Evolutionary conservation across 2,797 vertebrate species (phyloP).

Genomic region (Smutsia temminckii): DNA sequence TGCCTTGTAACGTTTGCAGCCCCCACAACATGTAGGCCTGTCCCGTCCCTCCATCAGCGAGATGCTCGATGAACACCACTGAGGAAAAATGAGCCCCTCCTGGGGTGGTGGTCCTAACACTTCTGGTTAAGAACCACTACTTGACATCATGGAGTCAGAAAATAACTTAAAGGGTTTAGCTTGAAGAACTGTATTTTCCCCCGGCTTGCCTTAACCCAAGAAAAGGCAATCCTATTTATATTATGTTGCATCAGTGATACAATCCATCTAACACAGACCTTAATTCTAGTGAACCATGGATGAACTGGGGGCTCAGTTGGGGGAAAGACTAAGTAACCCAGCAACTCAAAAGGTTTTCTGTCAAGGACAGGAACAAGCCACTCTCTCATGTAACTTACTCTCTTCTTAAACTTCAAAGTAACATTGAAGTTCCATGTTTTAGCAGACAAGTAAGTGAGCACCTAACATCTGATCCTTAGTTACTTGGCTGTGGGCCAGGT

Average conservation of each 20-base stretch:
- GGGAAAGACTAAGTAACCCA: not conserved
- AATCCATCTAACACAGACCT: not conserved
- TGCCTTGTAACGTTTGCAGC: fast-evolving
- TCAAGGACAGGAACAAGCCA: not conserved
- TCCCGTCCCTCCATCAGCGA: not conserved
- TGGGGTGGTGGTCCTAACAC: not conserved
- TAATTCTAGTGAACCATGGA: fast-evolving
- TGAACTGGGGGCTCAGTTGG: not conserved
- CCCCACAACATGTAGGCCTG: not conserved
- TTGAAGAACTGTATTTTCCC: not conserved
- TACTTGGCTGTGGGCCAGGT: not conserved
- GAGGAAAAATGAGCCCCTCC: not conserved
- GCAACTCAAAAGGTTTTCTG: not conserved
- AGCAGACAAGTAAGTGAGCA: not conserved
- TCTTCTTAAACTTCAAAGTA: not conserved
- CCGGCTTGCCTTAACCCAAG: not conserved
- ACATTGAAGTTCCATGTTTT: not conserved
- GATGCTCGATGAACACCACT: not conserved
- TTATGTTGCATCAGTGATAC: fast-evolving
- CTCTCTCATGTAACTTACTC: too few species aligned
- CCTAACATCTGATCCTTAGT: not conserved
- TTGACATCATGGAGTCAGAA: not conserved
- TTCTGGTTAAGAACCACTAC: not conserved
- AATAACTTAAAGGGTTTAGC: not conserved
- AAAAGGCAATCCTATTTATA: not conserved